These are phyloP conservation scores for Echinometra lucunter DNA, from an alignment of 53 echinoderm and acorn worm species.

Conservation along the genomic window DNA sequence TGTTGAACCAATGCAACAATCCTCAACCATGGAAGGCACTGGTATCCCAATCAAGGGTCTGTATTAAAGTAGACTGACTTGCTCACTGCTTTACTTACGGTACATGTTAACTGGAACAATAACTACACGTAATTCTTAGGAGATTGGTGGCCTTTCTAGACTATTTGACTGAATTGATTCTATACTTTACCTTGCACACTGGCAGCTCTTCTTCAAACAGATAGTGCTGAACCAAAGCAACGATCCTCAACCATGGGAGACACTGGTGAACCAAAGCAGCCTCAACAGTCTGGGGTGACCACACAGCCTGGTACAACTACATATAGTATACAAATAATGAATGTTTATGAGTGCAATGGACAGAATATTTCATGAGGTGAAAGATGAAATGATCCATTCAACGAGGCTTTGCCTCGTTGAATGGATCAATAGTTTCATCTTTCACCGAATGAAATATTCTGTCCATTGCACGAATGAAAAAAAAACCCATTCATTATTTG, in stretches of 20 bases:
- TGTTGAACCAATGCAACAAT: constrained; percentile 84
- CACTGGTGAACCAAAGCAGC: constrained; percentile 84
- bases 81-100: constrained; percentile 78
- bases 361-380: no score
- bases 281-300: constrained; percentile 80
- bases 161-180: background rate
- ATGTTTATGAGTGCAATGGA: no score
- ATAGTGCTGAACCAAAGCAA: constrained; percentile 84
- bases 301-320: constrained; percentile 44
- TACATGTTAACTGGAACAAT: constrained; percentile 64
- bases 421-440: no score
- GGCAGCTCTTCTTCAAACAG: constrained; percentile 84
- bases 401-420: no score
- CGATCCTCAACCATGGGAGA: constrained; percentile 85
- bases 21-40: constrained; percentile 89
- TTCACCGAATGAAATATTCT: no score
- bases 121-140: no score
- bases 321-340: background rate
- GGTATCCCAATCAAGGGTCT: constrained; percentile 82
- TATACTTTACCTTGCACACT: constrained; percentile 77
- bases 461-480: no score
- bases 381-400: no score
- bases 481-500: no score
- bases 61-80: constrained; percentile 53
- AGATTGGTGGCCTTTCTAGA: no score